These are phyloP conservation scores for Congeria kusceri DNA, from an alignment of 2,888 invertebrate genomes.

Conservation along the genomic window DNA sequence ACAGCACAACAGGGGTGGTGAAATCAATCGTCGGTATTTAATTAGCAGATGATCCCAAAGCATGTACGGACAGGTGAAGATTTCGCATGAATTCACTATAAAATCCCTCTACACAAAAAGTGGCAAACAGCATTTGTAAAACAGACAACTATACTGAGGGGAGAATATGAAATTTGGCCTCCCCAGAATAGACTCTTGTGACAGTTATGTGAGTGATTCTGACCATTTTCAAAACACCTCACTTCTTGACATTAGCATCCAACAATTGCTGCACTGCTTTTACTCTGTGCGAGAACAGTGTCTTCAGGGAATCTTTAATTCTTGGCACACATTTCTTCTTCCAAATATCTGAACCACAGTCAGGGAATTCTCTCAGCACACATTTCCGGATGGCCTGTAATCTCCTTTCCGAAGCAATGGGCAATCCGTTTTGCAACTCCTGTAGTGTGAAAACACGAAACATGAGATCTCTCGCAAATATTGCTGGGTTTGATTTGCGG, in stretches of 20 bases:
- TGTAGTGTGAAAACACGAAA: slow-evolving; percentile 41
- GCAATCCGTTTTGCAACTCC: slow-evolving; percentile 20
- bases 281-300: slow-evolving; percentile 32
- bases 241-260: background rate
- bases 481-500: slow-evolving; percentile 21
- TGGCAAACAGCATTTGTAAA: too few species aligned
- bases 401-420: slow-evolving; percentile 17
- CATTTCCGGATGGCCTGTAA: slow-evolving; percentile 37
- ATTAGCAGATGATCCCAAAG: too few species aligned
- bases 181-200: too few species aligned
- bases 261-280: slow-evolving; percentile 34
- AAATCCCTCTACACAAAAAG: too few species aligned
- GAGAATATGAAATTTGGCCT: too few species aligned
- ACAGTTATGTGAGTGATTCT: too few species aligned
- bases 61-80: too few species aligned
- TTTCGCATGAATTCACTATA: too few species aligned
- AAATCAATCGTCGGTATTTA: too few species aligned
- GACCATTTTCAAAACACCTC: too few species aligned
- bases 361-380: slow-evolving; percentile 31
- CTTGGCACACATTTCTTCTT: slow-evolving; percentile 27
- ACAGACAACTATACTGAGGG: too few species aligned
- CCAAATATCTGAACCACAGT: slow-evolving; percentile 11
- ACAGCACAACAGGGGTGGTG: too few species aligned
- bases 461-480: slow-evolving; percentile 42
- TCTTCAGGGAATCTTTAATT: slow-evolving; percentile 26